Conservation (phyloP, 2,888 invertebrate species). For the Ectropis crepuscularia region DNA sequence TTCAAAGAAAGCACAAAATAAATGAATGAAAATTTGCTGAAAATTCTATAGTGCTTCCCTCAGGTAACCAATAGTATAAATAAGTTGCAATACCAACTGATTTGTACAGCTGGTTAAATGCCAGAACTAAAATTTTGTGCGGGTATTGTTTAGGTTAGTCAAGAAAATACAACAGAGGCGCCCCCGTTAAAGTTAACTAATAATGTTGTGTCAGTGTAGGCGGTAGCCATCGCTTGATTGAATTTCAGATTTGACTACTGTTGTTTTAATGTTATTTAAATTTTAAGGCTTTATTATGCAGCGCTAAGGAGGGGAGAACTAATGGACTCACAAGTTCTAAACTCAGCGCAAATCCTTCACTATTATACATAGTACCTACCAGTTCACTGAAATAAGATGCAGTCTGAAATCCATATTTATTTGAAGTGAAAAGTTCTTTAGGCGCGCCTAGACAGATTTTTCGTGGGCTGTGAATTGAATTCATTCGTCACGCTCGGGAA, state of each 20-base stretch:
- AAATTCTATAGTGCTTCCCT: too few species aligned
- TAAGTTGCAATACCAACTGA: not conserved
- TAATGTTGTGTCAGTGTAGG: not conserved
- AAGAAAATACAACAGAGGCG: not conserved
- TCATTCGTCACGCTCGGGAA: too few species aligned
- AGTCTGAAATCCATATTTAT: too few species aligned
- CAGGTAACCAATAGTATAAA: too few species aligned
- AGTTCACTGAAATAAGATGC: too few species aligned
- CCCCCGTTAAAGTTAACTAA: not conserved
- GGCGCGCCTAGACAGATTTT: too few species aligned
- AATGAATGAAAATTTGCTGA: too few species aligned
- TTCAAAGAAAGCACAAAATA: too few species aligned
- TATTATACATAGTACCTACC: too few species aligned
- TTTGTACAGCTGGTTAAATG: not conserved
- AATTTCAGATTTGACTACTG: constrained; percentile 27
- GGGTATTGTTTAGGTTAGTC: not conserved
- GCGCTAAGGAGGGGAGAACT: constrained; percentile 4
- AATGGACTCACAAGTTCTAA: not conserved
- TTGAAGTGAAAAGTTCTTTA: too few species aligned
- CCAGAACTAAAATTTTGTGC: not conserved
- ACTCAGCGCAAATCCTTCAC: too few species aligned
- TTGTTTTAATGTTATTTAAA: constrained; percentile 8
- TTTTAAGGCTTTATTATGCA: constrained; percentile 19
- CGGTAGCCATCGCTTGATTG: constrained; percentile 21
- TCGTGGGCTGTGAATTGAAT: too few species aligned